Evolutionary conservation across 2,888 invertebrate species (phyloP).

Genomic region (Drosophila subsilvestris): DNA sequence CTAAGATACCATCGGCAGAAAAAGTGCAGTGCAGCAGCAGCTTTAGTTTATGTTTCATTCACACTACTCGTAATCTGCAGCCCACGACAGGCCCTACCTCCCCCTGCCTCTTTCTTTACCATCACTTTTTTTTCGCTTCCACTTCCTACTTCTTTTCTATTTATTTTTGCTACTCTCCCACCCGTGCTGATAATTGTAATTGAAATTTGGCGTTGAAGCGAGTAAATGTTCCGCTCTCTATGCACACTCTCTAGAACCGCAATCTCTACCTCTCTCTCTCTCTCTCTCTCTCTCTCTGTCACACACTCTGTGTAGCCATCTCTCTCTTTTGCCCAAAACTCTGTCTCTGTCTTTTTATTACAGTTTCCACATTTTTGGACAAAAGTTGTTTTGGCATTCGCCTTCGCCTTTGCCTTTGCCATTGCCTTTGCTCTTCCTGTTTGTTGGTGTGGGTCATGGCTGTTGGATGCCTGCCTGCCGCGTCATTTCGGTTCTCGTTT

Average conservation of each 20-base stretch:
- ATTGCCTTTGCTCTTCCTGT: slow-evolving; percentile 55
- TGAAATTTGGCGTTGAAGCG: slow-evolving; percentile 81
- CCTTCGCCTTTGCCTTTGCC: slow-evolving; percentile 1
- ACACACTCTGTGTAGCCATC: neutral
- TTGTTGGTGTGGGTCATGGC: slow-evolving; percentile 83
- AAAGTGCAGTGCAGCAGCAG: neutral
- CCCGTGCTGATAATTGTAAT: slow-evolving; percentile 76
- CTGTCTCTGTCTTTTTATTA: slow-evolving; percentile 61
- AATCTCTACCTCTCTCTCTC: neutral
- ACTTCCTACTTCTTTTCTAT: slow-evolving; percentile 23
- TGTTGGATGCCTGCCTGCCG: slow-evolving; percentile 30
- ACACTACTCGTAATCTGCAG: slow-evolving; percentile 11
- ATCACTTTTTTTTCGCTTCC: slow-evolving; percentile 11
- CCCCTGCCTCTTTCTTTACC: slow-evolving; percentile 5
- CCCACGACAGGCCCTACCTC: neutral
- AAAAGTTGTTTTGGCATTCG: slow-evolving; percentile 62
- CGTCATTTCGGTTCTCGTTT: slow-evolving; percentile 40
- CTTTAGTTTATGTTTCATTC: slow-evolving; percentile 30
- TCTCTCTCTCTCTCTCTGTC: slow-evolving; percentile 12
- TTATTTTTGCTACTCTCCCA: slow-evolving; percentile 25
- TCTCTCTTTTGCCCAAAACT: neutral
- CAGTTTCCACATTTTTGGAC: slow-evolving; percentile 62
- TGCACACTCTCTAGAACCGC: slow-evolving; percentile 17
- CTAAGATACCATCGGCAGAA: neutral
- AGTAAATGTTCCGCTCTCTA: slow-evolving; percentile 60